Evolutionary conservation across 2,113 vertebrate species (phyloP), one percentile per base, ranked within the genome.

Genomic region (Caranx ignobilis): DNA sequence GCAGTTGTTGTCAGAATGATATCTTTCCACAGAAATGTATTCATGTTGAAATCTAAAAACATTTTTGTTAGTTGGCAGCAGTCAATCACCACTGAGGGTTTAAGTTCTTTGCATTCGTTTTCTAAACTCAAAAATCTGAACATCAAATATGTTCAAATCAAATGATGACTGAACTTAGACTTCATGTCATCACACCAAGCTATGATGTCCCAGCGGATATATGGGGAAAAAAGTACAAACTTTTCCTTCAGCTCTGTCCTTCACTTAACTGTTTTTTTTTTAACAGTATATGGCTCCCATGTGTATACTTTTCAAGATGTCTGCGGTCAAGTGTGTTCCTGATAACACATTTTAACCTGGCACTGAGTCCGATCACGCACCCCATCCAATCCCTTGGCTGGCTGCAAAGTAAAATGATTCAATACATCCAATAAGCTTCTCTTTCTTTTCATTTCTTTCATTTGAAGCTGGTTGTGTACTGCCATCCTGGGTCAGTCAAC

Each of bases 381-480:
- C 47, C 81, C 67, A 55, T 87, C 83, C 88, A 90, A 92, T 93
- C 92, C 88, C 79, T 83, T 85, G 69, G 77, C 82, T 69, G 72
- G 70, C 84, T 81, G 69, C 87, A 84, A 90, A 91, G 89, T 91
- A 84, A 94, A 93, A 93, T 92, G 91, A 94, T 93, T 93, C 93
- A 93, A 92, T 92, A 89, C 89, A 88, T 90, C 92, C 93, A 92
- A 92, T 93, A 92, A 93, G 93, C 92, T 92, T 91, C 87, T 87
- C 89, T 92, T 91, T 89, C 88, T 93, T 92, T 90, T 91, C 85
- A 88, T 92, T 94, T 87, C 90, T 91, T 95, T 89, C 91, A 93
- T 93, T 91, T 87, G 88, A 87, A 77, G 80, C 84, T 71, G 70
- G 84, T 92, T 90, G 90, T 92, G 89, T 83, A 77, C 82, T 71